These are phyloP conservation scores for Phalanger gymnotis DNA, from an alignment of 2,797 vertebrate genomes.

Conservation along the genomic window DNA sequence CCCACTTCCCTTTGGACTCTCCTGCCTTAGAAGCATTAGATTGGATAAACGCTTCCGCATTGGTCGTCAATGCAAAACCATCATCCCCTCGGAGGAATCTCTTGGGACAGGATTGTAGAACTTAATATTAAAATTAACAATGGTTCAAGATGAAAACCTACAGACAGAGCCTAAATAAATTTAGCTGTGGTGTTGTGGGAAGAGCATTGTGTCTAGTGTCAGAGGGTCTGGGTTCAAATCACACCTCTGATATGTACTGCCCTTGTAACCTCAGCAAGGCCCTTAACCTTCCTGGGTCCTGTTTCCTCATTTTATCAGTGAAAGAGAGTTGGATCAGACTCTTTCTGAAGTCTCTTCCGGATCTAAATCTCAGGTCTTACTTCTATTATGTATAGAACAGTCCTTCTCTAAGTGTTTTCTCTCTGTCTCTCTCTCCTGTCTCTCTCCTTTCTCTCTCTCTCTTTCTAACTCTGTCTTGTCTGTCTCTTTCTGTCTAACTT, in stretches of 20 bases:
- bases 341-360: not conserved
- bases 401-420: not conserved
- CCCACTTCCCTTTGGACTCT: not conserved
- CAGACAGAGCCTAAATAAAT: not conserved
- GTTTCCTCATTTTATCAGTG: not conserved
- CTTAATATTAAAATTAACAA: not conserved
- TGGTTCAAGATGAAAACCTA: conserved; percentile 19
- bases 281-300: not conserved
- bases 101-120: not conserved
- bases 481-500: no score
- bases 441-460: not conserved
- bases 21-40: not conserved
- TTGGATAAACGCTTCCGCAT: not conserved
- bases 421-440: not conserved
- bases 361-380: not conserved
- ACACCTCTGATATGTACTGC: not conserved
- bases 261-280: not conserved
- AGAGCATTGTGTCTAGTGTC: not conserved
- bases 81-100: not conserved
- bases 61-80: not conserved
- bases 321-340: not conserved
- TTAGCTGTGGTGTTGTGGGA: not conserved
- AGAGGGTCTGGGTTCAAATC: not conserved
- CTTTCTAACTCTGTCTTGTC: no score
- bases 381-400: not conserved